Evolutionary conservation across 2,888 invertebrate species (phyloP).

Genomic region (Lepidocyrtinus sp.): DNA sequence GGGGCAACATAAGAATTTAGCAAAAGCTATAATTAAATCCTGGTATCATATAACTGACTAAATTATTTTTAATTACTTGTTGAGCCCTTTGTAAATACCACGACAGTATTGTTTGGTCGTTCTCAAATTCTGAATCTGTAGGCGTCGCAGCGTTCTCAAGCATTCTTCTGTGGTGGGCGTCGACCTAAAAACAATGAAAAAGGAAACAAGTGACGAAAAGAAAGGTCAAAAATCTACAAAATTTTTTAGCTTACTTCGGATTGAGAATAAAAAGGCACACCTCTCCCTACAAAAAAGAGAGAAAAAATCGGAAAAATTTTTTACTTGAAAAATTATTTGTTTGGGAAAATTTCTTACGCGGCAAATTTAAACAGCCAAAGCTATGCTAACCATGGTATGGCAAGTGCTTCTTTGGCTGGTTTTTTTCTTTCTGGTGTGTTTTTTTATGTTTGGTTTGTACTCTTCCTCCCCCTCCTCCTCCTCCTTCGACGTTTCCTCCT

Average conservation of each 20-base stretch:
- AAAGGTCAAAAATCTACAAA: no score
- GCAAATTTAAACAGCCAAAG: no score
- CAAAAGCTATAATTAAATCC: neutral
- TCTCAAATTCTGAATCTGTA: conserved; percentile 60
- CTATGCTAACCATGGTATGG: conserved; percentile 28
- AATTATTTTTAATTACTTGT: conserved; percentile 45
- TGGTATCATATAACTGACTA: neutral
- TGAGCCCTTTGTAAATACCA: conserved; percentile 61
- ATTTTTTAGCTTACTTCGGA: conserved; percentile 23
- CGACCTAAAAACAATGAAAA: neutral
- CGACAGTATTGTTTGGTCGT: conserved; percentile 58
- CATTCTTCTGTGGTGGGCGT: conserved; percentile 52
- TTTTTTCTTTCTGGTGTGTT: neutral
- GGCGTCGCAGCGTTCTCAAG: conserved; percentile 39
- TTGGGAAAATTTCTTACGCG: no score
- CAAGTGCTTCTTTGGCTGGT: conserved; percentile 14
- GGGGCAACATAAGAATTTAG: neutral
- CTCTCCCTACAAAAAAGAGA: conserved; percentile 42
- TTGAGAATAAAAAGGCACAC: conserved; percentile 60
- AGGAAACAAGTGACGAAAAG: no score
- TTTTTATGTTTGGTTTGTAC: neutral
- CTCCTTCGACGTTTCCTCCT: conserved; percentile 1
- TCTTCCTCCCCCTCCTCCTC: neutral
- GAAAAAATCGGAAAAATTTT: conserved; percentile 35
- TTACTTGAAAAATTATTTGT: conserved; percentile 9